Percentiles rank a stretch among this genome's conserved stretches.
Conservation (phyloP, 2,797 vertebrate genomes). For the Chromobotia macracanthus region DNA sequence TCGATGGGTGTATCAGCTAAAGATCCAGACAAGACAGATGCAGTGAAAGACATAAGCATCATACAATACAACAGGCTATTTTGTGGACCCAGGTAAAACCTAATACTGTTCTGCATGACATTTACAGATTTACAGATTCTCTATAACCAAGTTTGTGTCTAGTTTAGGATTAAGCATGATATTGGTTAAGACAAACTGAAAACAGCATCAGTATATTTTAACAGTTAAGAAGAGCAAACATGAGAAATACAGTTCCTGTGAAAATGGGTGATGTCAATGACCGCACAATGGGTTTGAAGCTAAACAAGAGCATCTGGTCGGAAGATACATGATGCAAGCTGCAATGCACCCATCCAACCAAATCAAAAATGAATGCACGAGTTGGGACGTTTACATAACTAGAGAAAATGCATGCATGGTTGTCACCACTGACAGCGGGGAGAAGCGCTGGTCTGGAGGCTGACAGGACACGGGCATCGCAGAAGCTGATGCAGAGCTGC, state of each 20-base stretch:
- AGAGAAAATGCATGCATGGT: conserved; percentile 37
- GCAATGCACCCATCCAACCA: conserved; percentile 38
- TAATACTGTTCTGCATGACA: background rate
- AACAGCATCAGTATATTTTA: background rate
- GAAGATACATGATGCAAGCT: conserved; percentile 30
- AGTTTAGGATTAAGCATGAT: background rate
- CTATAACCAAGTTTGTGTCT: background rate
- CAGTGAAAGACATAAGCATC: conserved; percentile 7
- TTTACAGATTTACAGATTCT: background rate
- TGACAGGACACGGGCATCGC: conserved; percentile 32
- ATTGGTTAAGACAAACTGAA: background rate
- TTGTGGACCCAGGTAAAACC: background rate
- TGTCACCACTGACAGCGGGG: conserved; percentile 31
- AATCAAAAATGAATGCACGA: conserved; percentile 50
- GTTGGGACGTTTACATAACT: conserved; percentile 49
- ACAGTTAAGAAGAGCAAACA: background rate
- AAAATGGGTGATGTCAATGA: background rate
- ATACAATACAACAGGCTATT: background rate
- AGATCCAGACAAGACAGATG: conserved; percentile 21
- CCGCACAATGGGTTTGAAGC: conserved; percentile 4
- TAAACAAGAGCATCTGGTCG: conserved; percentile 40
- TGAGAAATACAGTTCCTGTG: background rate
- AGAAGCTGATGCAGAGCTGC: conserved; percentile 29
- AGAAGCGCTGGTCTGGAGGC: conserved; percentile 33
- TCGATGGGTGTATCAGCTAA: conserved; percentile 89